Evolutionary conservation across 2,888 invertebrate genomes (phyloP).

Genomic region (Dryadula phaetusa): DNA sequence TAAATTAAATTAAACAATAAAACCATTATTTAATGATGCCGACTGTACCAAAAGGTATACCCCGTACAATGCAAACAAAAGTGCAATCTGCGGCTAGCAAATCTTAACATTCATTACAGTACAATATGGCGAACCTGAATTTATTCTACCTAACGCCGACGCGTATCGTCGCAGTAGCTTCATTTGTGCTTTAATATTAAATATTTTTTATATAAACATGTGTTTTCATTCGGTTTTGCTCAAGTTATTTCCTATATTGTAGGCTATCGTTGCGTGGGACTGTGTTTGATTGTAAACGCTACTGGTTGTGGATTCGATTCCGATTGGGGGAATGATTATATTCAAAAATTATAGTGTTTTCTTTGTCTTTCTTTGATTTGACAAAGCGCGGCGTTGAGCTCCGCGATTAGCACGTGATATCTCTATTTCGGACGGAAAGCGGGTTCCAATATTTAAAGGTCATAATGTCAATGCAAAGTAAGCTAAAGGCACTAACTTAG

Average conservation of each 20-base stretch:
- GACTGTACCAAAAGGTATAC: slow-evolving; percentile 56
- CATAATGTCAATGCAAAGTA: too few species aligned
- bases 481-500: too few species aligned
- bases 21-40: not conserved
- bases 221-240: not conserved
- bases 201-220: slow-evolving; percentile 1
- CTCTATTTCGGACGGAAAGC: too few species aligned
- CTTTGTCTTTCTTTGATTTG: too few species aligned
- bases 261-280: too few species aligned
- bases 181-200: slow-evolving; percentile 32
- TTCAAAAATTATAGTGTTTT: too few species aligned
- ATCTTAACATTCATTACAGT: slow-evolving; percentile 83
- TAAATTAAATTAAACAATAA: not conserved
- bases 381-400: too few species aligned
- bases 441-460: too few species aligned
- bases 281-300: too few species aligned
- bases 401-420: too few species aligned
- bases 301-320: too few species aligned
- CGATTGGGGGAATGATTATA: too few species aligned
- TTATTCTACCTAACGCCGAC: slow-evolving; percentile 73
- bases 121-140: slow-evolving; percentile 80
- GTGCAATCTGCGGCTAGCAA: slow-evolving; percentile 74
- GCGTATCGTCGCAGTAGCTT: slow-evolving; percentile 59
- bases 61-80: slow-evolving; percentile 80
- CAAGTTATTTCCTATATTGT: not conserved